Base-by-base conservation (phyloP, 1,140 invertebrate species). In the Tribolium castaneum region DNA sequence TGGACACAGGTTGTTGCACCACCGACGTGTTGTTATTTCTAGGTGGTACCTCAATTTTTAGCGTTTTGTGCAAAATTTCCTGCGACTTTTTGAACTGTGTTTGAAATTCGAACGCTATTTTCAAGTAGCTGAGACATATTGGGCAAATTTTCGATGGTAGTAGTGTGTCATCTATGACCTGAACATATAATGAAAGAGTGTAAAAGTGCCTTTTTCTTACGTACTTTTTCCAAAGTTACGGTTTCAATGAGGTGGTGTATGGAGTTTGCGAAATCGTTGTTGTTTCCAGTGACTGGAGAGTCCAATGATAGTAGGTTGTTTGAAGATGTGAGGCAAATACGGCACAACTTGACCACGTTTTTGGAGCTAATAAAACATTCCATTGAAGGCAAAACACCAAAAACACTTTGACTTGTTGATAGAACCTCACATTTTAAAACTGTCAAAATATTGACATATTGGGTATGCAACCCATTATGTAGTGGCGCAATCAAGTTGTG, bases 141-240 rank as follows among this genome's bases (percentile, higher is more conserved):
- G 71, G 73, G 45, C 81, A 82, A 14, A 82, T 52, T 34, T 71
- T 74, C 13, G 35, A 35, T 5, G 81, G 79, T 13, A 82, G 34
- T 66, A 1, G 25, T 66, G 51, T 7, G 22, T 62, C 79, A 19
- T 82, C 45, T 5, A 74, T 45, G 12, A 82, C 51, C 81, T 81
- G 49, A n/a, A 22, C 6, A 30, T 2, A 30, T 30, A 5, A 30
- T 30, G 6, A 30, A 30, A 6, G 5, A 30, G 0, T 30, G 4
- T 30, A 4, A 30, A 30, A 30, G 1, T 30, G 25, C 1, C 1
- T 6, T 30, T 30, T 4, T 4, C 9, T 22, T 19, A 50, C 16
- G 13, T 54, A 54, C 52, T 16, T 54, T 54, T 14, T 54, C 3
- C 2, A 54, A 54, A 7, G 52, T 54, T 13, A 54, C 52, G 3